Conservation (phyloP, 2,113 vertebrate species). For the Trichomycterus rosablanca region DNA sequence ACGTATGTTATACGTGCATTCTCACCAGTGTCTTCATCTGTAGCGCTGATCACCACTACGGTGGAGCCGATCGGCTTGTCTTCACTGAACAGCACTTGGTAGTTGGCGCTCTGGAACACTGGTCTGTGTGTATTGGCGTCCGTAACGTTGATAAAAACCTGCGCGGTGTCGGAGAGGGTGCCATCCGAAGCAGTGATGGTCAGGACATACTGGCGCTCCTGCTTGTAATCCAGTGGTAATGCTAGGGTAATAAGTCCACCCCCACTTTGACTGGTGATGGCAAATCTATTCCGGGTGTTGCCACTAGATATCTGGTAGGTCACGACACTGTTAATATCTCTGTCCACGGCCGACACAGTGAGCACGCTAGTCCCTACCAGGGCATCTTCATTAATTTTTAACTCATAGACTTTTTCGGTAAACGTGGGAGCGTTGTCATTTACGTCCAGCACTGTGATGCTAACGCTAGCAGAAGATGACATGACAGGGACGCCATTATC, state of each 20-base stretch:
- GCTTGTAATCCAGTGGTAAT: conserved; percentile 92
- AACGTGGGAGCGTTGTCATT: conserved; percentile 92
- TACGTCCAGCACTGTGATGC: conserved; percentile 87
- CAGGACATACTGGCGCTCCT: conserved; percentile 91
- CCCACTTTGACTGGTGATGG: conserved; percentile 93
- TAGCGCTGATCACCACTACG: conserved; percentile 82
- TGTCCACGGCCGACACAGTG: conserved; percentile 82
- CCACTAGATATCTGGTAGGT: conserved; percentile 96
- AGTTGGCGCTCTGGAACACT: conserved; percentile 89
- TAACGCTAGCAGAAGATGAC: conserved; percentile 91
- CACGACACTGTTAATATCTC: conserved; percentile 89
- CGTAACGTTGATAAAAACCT: conserved; percentile 92
- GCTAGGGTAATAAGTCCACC: conserved; percentile 89
- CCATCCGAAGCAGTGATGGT: conserved; percentile 90
- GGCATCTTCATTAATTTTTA: conserved; percentile 90
- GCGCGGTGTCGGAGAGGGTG: conserved; percentile 80
- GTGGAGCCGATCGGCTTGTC: conserved; percentile 83
- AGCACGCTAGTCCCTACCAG: conserved; percentile 88
- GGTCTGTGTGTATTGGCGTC: conserved; percentile 96
- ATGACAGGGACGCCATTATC: conserved; percentile 81
- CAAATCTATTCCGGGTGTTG: conserved; percentile 93
- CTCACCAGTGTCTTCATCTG: conserved; percentile 91
- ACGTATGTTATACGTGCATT: conserved; percentile 90
- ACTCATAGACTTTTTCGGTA: conserved; percentile 82
- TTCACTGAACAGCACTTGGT: conserved; percentile 80